Conservation (phyloP, 2,888 invertebrate genomes). For the Panzeria rudis region DNA sequence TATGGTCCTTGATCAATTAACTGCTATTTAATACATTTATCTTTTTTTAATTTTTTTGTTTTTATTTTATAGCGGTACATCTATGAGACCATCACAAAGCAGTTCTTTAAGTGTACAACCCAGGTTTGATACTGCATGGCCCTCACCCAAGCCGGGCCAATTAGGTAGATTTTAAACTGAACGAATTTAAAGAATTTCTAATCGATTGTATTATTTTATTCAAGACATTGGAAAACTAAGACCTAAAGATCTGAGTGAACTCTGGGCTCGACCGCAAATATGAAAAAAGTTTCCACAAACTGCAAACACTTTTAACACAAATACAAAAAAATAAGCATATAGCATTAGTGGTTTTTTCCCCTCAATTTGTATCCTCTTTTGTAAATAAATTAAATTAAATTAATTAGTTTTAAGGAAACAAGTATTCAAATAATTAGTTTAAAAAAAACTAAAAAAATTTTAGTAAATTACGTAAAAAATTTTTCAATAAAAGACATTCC, state of each 20-base stretch:
- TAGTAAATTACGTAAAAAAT: constrained; percentile 38
- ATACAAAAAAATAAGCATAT: constrained; percentile 57
- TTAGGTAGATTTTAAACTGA: constrained; percentile 75
- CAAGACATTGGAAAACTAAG: constrained; percentile 80
- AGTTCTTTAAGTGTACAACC: constrained; percentile 78
- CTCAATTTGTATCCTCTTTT: constrained; percentile 7
- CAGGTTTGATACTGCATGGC: constrained; percentile 78
- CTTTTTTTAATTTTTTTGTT: background rate
- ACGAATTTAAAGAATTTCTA: background rate
- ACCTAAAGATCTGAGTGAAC: constrained; percentile 80
- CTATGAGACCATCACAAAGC: constrained; percentile 77
- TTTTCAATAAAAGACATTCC: constrained; percentile 57
- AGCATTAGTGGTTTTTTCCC: background rate
- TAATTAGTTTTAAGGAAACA: constrained; percentile 44
- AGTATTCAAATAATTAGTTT: constrained; percentile 54
- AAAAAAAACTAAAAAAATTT: constrained; percentile 31
- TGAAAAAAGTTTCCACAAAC: constrained; percentile 74
- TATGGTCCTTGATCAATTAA: background rate
- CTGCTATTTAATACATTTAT: background rate
- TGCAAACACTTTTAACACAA: constrained; percentile 35
- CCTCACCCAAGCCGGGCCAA: constrained; percentile 75
- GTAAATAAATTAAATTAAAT: constrained; percentile 58
- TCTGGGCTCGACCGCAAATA: constrained; percentile 81
- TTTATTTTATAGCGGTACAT: constrained; percentile 73
- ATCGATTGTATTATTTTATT: constrained; percentile 10